Base-by-base conservation (phyloP, 2,888 invertebrate genomes). In the Parthenolecanium corni region DNA sequence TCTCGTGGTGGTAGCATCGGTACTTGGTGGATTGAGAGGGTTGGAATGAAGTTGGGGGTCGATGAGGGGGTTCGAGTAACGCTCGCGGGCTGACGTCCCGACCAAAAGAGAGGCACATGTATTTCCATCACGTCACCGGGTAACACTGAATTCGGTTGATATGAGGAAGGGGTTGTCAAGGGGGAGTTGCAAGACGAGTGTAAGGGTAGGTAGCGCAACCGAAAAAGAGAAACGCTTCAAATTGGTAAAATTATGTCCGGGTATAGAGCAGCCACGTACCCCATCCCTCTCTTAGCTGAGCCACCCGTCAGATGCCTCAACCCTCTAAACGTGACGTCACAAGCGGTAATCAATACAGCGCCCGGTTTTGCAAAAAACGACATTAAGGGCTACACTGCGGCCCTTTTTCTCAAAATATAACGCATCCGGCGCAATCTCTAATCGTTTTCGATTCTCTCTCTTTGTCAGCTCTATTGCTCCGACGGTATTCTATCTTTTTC, bases 221-320 rank as follows among this genome's bases (percentile, higher is more conserved):
- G 18, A 20, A 52, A 14, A 31, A 25, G 12, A 6, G 18, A n/a
- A 52, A 23, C 36, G 52, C 49, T n/a, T 38, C 31, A 47, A 58
- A 58, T 47, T 58, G 47, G 51, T 42, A 44, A 58, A 58, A 58
- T 58, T 58, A 58, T 58, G 58, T 58, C 58, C 58, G 58, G 58
- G 58, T 58, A 57, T 25, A 58, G 58, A 40, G 44, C 57, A 31
- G 31, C 31, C 31, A 31, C 31, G 31, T 31, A 9, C 31, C 31
- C 31, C 31, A 4, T 31, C 31, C 31, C 9, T 31, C 31, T 31
- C 31, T 31, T 31, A 31, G 9, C 5, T 31, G 5, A 31, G 31
- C 31, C 31, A 31, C 31, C 31, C 31, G 4, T 31, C 20, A 20
- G 51, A 31, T 9, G 5, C 31, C 9, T 31, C 31, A 31, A 31